Evolutionary conservation across 2,888 invertebrate genomes (phyloP), one percentile per base, ranked within the genome.

Genomic region (Gibbula magus): DNA sequence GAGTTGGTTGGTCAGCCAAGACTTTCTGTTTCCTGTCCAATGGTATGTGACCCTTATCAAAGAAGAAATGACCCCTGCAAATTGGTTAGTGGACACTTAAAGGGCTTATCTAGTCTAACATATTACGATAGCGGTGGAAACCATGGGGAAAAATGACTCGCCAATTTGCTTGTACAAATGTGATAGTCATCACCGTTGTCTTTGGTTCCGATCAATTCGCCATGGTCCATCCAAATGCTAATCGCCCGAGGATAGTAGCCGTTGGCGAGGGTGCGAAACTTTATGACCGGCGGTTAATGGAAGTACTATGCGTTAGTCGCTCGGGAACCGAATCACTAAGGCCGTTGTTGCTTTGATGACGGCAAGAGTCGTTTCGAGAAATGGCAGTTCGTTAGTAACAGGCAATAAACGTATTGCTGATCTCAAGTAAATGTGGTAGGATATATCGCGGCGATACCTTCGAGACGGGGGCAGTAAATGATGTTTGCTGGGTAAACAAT

Each of bases 131-230:
- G 70, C 20, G 18, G 25, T 70, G 20, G 20, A 70, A 70, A 70
- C 35, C 32, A 35, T 35, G 70, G 70, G 5, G 39, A 35, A 39
- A 70, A 70, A 39, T 70, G 39, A 35, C 39, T 35, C 20, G 70
- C 29, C 70, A 70, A 70, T 70, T 70, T 70, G 70, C 70, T 70
- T 39, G 70, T 70, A 70, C 70, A 70, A 70, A 32, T 35, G 70
- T 20, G 70, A 20, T 35, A 70, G 39, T 20, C 4, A 70, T 70
- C 70, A 20, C 20, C 70, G 39, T 32, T 70, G 70, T 39, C 70
- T 70, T 70, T 70, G 22, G 70, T 70, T 13, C 61, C 35, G 35
- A 70, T 70, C 70, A 20, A 32, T 20, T 35, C 4, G 70, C 20
- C 70, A 70, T 35, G 20, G 70, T 70, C 70, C 32, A 70, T 35